Evolutionary conservation across 1,140 invertebrate genomes (phyloP).

Genomic region (Phymastichus coffea): DNA sequence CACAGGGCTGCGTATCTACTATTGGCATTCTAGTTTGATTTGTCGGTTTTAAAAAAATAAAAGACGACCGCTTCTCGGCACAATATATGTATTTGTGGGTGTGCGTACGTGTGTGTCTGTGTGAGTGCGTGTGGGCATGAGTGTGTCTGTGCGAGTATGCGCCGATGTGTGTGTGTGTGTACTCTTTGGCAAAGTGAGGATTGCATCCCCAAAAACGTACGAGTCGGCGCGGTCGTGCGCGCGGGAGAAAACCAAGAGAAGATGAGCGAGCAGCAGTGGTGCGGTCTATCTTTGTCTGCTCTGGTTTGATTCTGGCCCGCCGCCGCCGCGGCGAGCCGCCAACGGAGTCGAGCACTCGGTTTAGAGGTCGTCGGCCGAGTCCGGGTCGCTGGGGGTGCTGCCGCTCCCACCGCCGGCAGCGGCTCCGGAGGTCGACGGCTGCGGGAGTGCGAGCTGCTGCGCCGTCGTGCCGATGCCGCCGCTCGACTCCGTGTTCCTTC

Average conservation of each 20-base stretch:
- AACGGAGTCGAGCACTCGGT: constrained; percentile 7
- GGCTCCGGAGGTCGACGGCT: constrained; percentile 43
- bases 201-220: background rate
- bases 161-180: no score
- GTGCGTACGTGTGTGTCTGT: no score
- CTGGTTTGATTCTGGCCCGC: no score
- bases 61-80: constrained; percentile 17
- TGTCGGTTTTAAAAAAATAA: constrained; percentile 6
- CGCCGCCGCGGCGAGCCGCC: no score
- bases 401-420: constrained; percentile 18
- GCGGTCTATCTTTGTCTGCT: no score
- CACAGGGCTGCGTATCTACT: no score
- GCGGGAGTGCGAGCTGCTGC: constrained; percentile 58
- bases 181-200: no score
- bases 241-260: no score
- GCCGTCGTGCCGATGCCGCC: constrained; percentile 55
- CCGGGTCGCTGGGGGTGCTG: constrained; percentile 54
- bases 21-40: background rate
- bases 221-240: background rate
- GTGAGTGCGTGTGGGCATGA: no score
- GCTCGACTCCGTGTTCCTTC: constrained; percentile 87
- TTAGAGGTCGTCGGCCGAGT: constrained; percentile 32
- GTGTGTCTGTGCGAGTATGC: no score
- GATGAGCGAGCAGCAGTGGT: no score
- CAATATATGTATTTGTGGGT: no score